These are phyloP conservation scores for Scyliorhinus canicula DNA, from an alignment of 2,797 vertebrate genomes.

Conservation along the genomic window DNA sequence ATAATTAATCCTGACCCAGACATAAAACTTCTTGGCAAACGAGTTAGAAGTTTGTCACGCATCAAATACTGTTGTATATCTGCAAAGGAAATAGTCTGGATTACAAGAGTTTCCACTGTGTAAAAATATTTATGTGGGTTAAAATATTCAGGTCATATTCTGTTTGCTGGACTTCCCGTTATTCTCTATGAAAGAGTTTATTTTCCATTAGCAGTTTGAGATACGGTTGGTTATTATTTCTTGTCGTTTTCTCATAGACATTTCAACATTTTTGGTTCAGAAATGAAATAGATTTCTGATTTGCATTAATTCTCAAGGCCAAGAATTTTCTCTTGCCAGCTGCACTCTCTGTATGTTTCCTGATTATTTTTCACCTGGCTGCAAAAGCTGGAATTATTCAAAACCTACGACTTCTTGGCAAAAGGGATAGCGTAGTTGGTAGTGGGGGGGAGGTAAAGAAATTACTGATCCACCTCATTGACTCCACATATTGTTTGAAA, in stretches of 20 bases:
- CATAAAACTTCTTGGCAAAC: not conserved
- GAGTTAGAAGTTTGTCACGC: not conserved
- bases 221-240: not conserved
- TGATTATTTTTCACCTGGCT: not conserved
- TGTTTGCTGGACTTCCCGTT: not conserved
- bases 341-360: not conserved
- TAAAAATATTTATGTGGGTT: conserved; percentile 33
- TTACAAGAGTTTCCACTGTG: conserved; percentile 1
- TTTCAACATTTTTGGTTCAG: not conserved
- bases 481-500: not conserved
- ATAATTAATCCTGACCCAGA: not conserved
- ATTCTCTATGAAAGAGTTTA: conserved; percentile 7
- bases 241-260: not conserved
- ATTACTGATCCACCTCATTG: not conserved
- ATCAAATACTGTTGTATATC: not conserved
- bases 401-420: not conserved
- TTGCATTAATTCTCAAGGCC: not conserved
- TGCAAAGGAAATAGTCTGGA: not conserved
- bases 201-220: not conserved
- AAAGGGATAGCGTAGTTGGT: not conserved
- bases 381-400: not conserved
- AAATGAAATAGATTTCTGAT: conserved; percentile 5
- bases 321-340: not conserved
- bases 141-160: conserved; percentile 17
- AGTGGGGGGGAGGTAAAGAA: not conserved